Conservation (phyloP, 2,888 invertebrate genomes). For the Hipparchia semele region DNA sequence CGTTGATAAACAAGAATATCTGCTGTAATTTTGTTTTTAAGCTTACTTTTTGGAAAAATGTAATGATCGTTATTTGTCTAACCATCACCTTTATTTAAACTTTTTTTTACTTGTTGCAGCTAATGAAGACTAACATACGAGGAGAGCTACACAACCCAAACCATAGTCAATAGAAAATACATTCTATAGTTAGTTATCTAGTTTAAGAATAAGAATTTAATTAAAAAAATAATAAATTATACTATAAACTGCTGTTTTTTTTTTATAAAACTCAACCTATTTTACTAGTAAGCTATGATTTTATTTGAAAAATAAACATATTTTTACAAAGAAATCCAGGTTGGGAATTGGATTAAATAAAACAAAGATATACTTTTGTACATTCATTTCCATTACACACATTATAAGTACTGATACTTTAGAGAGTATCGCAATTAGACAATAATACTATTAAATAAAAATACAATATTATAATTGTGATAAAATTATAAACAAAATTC, state of each 20-base stretch:
- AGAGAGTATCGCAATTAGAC: slow-evolving; percentile 13
- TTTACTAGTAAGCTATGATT: not conserved
- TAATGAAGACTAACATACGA: slow-evolving; percentile 73
- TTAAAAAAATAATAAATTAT: not conserved
- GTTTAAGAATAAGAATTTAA: not conserved
- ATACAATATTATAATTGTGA: slow-evolving; percentile 3
- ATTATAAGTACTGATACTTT: slow-evolving; percentile 20
- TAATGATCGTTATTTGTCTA: too few relatives aligned
- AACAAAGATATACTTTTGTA: slow-evolving; percentile 25
- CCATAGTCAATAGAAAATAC: slow-evolving; percentile 32
- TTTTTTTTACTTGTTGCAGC: slow-evolving; percentile 52
- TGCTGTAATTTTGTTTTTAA: too few relatives aligned
- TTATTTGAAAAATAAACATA: not conserved
- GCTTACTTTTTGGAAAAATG: too few relatives aligned
- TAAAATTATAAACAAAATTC: slow-evolving; percentile 13
- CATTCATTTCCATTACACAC: slow-evolving; percentile 37
- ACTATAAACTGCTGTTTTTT: not conserved
- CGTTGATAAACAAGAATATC: too few relatives aligned
- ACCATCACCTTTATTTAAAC: not conserved
- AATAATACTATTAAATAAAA: slow-evolving; percentile 10
- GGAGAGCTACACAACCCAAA: slow-evolving; percentile 67
- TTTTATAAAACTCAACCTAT: not conserved
- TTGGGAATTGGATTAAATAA: not conserved
- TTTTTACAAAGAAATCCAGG: not conserved
- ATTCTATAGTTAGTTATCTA: not conserved